phyloP scores from a whole-genome alignment of 2,888 invertebrate species.

The Deroplatys truncata region DNA sequence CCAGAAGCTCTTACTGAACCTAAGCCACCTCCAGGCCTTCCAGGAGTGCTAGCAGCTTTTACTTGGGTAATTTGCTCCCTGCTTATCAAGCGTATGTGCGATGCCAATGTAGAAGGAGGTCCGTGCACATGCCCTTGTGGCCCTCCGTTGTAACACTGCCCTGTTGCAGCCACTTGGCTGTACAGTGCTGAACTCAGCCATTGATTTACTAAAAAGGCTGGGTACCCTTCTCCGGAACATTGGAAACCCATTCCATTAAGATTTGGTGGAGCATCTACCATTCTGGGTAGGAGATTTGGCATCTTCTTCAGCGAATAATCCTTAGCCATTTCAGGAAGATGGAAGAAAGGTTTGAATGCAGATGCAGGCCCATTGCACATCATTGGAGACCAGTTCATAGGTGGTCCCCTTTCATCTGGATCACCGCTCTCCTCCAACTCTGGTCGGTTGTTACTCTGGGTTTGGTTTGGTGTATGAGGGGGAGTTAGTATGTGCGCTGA shows the following conservation, averaged over 20 bases:
- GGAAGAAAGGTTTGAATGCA: background rate
- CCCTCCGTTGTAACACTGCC: constrained; percentile 37
- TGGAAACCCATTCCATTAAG: background rate
- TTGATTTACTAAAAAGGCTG: constrained; percentile 64
- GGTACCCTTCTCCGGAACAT: constrained; percentile 33
- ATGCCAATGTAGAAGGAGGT: constrained; percentile 52
- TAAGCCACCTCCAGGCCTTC: constrained; percentile 38
- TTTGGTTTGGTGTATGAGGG: constrained; percentile 63
- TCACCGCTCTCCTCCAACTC: constrained; percentile 27
- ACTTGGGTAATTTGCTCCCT: background rate
- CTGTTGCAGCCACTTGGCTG: constrained; percentile 44
- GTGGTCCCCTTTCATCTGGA: constrained; percentile 13
- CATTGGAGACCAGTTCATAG: background rate
- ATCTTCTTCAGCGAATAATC: constrained; percentile 12
- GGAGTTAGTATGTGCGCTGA: constrained; percentile 60
- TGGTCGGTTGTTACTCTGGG: background rate
- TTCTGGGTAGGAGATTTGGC: background rate
- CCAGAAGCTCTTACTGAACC: constrained; percentile 45
- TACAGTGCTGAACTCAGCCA: constrained; percentile 56
- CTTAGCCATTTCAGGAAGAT: background rate
- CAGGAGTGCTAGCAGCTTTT: constrained; percentile 5
- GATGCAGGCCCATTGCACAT: background rate
- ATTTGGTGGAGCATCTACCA: constrained; percentile 15
- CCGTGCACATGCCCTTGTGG: constrained; percentile 54
- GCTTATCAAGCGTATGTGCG: constrained; percentile 18